These are phyloP conservation scores for Premnoplex brunnescens DNA, from an alignment of 2,797 vertebrate species.

Conservation along the genomic window DNA sequence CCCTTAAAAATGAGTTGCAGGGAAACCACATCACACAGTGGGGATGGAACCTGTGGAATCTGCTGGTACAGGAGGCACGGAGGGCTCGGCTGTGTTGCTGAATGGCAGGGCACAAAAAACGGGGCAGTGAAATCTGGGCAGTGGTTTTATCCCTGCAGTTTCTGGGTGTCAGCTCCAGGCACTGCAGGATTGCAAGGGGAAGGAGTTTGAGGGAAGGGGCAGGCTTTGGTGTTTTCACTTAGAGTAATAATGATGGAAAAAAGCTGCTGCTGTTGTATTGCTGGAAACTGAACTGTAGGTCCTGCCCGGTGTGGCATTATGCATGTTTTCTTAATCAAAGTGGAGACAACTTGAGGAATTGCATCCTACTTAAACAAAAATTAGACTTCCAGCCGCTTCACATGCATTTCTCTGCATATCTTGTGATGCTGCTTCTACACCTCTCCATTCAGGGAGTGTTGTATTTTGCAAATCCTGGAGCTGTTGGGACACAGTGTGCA, in stretches of 20 bases:
- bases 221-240: not conserved
- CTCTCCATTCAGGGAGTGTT: not conserved
- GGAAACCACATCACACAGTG: fast-evolving
- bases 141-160: fast-evolving
- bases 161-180: not conserved
- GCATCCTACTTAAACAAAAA: not conserved
- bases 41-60: not conserved
- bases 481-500: not conserved
- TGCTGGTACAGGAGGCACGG: not conserved
- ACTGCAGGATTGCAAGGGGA: not conserved
- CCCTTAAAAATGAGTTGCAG: not conserved
- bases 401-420: not conserved
- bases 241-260: no score
- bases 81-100: fast-evolving
- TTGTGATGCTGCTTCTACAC: not conserved
- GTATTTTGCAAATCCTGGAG: not conserved
- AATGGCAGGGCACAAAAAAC: not conserved
- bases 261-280: not conserved
- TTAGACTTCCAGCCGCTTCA: not conserved
- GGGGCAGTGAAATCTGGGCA: not conserved
- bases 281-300: not conserved
- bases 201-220: not conserved
- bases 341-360: not conserved
- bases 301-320: fast-evolving
- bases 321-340: not conserved